Base-by-base conservation (phyloP, 2,797 vertebrate species). In the Rousettus madagascariensis region DNA sequence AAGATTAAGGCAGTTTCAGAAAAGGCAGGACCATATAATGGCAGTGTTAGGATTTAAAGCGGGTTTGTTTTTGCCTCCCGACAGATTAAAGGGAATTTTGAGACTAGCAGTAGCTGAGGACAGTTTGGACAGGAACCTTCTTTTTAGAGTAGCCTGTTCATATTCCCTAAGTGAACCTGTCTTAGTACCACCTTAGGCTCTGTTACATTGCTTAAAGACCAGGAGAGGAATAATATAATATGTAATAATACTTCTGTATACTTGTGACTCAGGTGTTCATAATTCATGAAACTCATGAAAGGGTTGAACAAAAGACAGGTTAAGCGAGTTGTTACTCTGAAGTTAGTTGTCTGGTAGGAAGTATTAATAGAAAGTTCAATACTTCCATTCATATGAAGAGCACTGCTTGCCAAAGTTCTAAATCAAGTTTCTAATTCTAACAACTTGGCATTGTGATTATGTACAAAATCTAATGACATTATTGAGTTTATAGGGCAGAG, bases 21-120 rank as follows among this genome's bases (percentile, higher is more conserved):
- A 90, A 86, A 97, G 89, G 51, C 59, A 88, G 82, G 91, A n/a
- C 65, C 89, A 68, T 75, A 63, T 75, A 95, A 77, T 77, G 26
- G 59, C 24, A 61, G 33, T 86, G 43, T 84, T 80, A 57, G 43
- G 28, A 75, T 89, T 86, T 95, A 30, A 2, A 69, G 15, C 83
- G 65, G 51, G 53, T 12, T 71, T 85, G 2, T 41, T 80, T 82
- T 97, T 75, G 5, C n/a, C 51, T 92, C 30, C 24, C 16, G 53
- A 2, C 5, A 86, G 30, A 95, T 66, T 68, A 86, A 91, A 92
- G 84, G 59, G 43, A 36, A 57, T 94, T 97, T 91, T 84, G 86
- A 92, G 51, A 80, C 74, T 59, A 87, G 46, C 5, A 55, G 12
- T 71, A 78, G 92, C 94, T 86, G 51, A 82, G 51, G 74, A n/a